Evolutionary conservation across 2,113 vertebrate species (phyloP).

Genomic region (Poicephalus gulielmi): DNA sequence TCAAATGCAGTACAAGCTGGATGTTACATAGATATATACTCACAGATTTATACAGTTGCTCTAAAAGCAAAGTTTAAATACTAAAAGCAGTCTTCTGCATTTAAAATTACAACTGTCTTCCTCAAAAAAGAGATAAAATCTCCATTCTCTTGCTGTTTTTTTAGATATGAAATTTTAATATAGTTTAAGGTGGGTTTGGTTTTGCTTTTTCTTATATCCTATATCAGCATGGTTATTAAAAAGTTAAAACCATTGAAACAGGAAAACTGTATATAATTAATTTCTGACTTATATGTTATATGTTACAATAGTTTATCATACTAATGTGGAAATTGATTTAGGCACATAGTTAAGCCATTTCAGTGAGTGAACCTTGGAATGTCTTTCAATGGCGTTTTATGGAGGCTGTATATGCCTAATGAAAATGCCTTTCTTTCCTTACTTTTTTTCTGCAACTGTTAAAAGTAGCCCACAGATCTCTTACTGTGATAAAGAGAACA

Average conservation of each 20-base stretch:
- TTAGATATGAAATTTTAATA: background rate
- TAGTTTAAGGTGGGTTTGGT: background rate
- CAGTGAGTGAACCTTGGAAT: background rate
- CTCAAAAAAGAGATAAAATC: background rate
- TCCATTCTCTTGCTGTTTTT: background rate
- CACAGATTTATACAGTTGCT: background rate
- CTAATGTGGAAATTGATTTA: background rate
- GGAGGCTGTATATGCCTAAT: background rate
- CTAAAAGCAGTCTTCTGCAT: background rate
- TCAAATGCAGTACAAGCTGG: background rate
- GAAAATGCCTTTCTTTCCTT: background rate
- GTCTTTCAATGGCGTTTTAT: background rate
- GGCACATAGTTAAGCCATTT: background rate
- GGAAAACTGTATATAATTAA: background rate
- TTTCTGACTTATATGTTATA: background rate
- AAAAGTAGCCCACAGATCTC: background rate
- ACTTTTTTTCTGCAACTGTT: background rate
- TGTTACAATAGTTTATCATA: background rate
- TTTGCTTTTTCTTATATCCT: background rate
- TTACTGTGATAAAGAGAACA: background rate
- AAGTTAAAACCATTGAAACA: background rate
- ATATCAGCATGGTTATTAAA: background rate
- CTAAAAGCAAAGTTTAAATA: background rate
- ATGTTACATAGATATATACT: background rate
- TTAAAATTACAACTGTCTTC: background rate